These are phyloP conservation scores for Tachyglossus aculeatus DNA, from an alignment of 2,797 vertebrate species.

Conservation along the genomic window DNA sequence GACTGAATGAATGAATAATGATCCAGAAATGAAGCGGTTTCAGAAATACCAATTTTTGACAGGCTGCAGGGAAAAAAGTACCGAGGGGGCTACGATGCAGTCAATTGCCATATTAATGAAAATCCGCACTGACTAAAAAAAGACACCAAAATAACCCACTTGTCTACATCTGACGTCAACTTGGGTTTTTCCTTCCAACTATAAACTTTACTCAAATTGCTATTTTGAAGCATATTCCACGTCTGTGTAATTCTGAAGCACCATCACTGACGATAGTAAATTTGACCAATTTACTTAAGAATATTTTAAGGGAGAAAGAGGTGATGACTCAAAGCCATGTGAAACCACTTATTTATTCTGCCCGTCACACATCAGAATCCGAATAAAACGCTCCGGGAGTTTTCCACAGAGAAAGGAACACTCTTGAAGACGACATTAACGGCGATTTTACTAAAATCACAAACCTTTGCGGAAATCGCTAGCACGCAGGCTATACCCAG, in stretches of 20 bases:
- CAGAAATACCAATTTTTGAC: constrained; percentile 19
- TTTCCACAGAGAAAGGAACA: background rate
- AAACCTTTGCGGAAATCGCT: constrained; percentile 91
- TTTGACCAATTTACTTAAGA: background rate
- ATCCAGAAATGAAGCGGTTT: constrained; percentile 1
- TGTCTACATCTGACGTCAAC: constrained; percentile 9
- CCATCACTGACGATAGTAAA: background rate
- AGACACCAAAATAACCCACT: constrained; percentile 10
- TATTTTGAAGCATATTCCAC: constrained; percentile 10
- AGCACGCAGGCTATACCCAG: constrained; percentile 89
- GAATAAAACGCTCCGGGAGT: background rate
- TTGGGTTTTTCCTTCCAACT: constrained; percentile 11
- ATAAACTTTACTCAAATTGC: constrained; percentile 5
- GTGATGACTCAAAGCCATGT: constrained; percentile 12
- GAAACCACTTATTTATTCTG: constrained; percentile 28
- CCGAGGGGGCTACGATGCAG: background rate
- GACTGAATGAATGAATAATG: background rate
- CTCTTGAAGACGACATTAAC: background rate
- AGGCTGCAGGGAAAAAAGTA: background rate
- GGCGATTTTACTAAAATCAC: background rate
- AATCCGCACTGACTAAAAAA: constrained; percentile 14
- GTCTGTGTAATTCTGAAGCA: constrained; percentile 30
- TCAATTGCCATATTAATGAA: constrained; percentile 29
- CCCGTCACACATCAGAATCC: background rate
- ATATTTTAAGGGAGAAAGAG: constrained; percentile 30